Evolutionary conservation across 2,888 invertebrate species (phyloP), one percentile per base, ranked within the genome.

Genomic region (Venustoraphidia nigricollis): DNA sequence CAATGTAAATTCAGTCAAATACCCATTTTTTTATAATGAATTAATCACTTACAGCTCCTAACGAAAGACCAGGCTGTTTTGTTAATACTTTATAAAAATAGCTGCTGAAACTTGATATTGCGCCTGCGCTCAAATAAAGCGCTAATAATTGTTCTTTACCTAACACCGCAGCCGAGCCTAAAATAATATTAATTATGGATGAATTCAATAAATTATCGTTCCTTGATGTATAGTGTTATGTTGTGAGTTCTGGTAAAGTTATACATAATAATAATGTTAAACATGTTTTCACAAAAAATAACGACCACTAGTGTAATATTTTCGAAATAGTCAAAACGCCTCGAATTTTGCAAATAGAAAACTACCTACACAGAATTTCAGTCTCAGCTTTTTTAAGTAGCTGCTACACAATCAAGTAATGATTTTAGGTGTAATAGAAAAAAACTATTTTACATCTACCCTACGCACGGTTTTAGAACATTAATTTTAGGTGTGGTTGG

Each of bases 121-220:
- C 86, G 43, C 91, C 96, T 53, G 88, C 88, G 58, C 86, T 83
- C 53, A 95, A 65, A 67, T 95, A 97, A 62, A 95, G 73, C 0
- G 84, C 93, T 53, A 90, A 63, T 66, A 96, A 94, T 66, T 97
- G 93, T 66, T 95, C 94, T 62, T 81, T 83, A 37, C 94, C 95
- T 60, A 94, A 69, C 34, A 82, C 70, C 41, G 77, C 67, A 34
- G 86, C 77, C 41, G 86, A 83, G 38, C 78, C 79, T 75, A 65
- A 51, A 59, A 65, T 59, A 53, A 63, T 48, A 14, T 44, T 17
- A 17, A 2, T 27, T 27, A 27, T 27, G 27, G 6, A 27, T 6
- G 6, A 27, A 27, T 27, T 42, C 43, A 44, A 10, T 37, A 27
- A 46, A 41, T 38, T 45, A 43, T 37, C 35, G 8, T 4, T 36